Base-by-base conservation (phyloP, 2,888 invertebrate species). In the Synanthedon formicaeformis region DNA sequence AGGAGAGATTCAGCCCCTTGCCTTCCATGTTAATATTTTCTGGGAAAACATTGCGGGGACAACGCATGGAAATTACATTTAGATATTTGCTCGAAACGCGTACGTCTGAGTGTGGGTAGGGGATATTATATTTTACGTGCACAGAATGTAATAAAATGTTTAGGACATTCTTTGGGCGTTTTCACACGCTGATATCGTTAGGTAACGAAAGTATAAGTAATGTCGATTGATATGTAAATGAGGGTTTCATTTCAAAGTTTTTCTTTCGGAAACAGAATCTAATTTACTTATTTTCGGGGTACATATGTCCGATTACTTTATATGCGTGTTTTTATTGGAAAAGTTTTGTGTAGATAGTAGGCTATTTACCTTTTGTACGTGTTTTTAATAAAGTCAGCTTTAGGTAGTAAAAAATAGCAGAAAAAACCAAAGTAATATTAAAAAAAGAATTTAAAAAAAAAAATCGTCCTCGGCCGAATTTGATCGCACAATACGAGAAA, bases 61-160 rank as follows among this genome's bases (percentile, higher is more conserved):
- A 82, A 82, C 83, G 82, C 83, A 87, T 86, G 84, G 85, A 87
- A 87, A 87, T 86, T 85, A 86, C 86, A 86, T 87, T 86, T 85
- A 83, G 86, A 85, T 87, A 86, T 86, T 87, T 86, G 84, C 75
- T 81, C 81, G 78, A 77, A 73, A 72, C 80, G 82, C 80, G 82
- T 84, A 82, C 79, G 70, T 74, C 75, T 72, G 78, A 78, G 79
- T 83, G 80, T 74, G 84, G 79, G 84, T 78, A 74, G 79, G 34
- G 78, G 82, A 85, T 85, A 87, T 86, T 87, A 87, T 86, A 84
- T 86, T 85, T 84, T 87, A 87, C 86, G 86, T 86, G 86, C 78
- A 77, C 71, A 69, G 86, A 86, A 86, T 86, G 81, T 81, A 81
- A 83, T 84, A 84, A 84, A 84, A 84, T 81, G 82, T 78, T 81